Evolutionary conservation across 2,113 vertebrate species (phyloP), one percentile per base, ranked within the genome.

Genomic region (Noctilio leporinus): DNA sequence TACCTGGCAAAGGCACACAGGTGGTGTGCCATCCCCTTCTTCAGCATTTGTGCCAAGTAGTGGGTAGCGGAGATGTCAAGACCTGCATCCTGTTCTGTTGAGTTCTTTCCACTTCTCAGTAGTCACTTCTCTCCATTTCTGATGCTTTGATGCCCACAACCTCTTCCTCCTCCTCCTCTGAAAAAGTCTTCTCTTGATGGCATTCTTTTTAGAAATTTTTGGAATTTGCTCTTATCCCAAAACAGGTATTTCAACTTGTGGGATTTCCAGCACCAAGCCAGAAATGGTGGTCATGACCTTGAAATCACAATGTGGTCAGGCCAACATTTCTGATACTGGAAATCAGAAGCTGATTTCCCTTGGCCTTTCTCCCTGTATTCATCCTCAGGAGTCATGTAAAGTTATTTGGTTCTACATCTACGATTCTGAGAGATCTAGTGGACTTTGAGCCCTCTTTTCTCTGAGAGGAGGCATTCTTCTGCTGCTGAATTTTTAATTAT

Each of bases 401-500:
- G 19, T 19, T 70, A 94, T 57, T 43, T 83, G 55, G 19, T 87
- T 78, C 90, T 81, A 30, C 28, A 28, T 90, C 62, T 57, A n/a
- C 49, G 69, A 73, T 84, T 88, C 77, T 59, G 43, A 91, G 55
- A 82, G 64, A 76, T 51, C 33, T 72, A 57, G 75, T 59, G 67
- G 83, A 89, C 89, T 62, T 76, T 80, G 73, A 76, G 26, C 26
- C 20, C 40, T 84, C 80, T 96, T 86, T 91, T 84, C 78, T 86
- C n/a, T 91, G 28, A 22, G 40, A 93, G 53, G 64, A 81, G 75
- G 38, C 53, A 57, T 65, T 78, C 43, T 89, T 26, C 45, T 76
- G 43, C 70, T 67, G 69, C 65, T 51, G 75, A 86, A 57, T 87
- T 93, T 96, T 97, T 65, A 98, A 98, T 98, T 98, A 98, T 98